A percentile compares a stretch with the other conserved stretches of the same genome.
These are phyloP conservation scores for Orthonychiurus folsomi DNA, from an alignment of 2,888 invertebrate genomes.

Conservation along the genomic window DNA sequence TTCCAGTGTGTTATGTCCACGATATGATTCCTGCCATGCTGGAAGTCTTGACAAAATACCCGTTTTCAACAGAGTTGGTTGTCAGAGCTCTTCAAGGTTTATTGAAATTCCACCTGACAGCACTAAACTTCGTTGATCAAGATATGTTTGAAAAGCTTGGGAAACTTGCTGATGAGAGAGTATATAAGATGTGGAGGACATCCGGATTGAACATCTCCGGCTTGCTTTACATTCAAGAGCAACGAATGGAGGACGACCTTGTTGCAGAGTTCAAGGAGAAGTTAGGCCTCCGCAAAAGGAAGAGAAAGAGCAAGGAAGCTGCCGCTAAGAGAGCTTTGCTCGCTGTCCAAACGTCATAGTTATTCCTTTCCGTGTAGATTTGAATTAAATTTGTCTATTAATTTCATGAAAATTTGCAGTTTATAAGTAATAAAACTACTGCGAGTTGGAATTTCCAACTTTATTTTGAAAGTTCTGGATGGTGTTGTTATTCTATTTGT, in stretches of 20 bases:
- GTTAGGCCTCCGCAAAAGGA: constrained; percentile 55
- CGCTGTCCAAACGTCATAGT: constrained; percentile 40
- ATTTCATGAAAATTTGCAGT: too few species aligned
- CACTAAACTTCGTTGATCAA: constrained; percentile 27
- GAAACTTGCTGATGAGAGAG: constrained; percentile 24
- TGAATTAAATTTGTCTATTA: too few species aligned
- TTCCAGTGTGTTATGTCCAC: constrained; percentile 35
- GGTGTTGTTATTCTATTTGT: too few species aligned
- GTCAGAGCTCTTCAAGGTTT: constrained; percentile 30
- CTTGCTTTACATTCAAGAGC: constrained; percentile 63
- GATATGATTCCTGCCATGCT: constrained; percentile 30
- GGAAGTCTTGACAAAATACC: constrained; percentile 29
- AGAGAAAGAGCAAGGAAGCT: constrained; percentile 54
- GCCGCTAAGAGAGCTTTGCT: constrained; percentile 54
- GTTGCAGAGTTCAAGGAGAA: constrained; percentile 69
- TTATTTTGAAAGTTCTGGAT: too few species aligned
- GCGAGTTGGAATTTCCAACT: too few species aligned
- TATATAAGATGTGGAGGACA: constrained; percentile 55
- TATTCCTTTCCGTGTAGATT: too few species aligned
- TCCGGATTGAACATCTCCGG: constrained; percentile 79
- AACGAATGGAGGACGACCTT: constrained; percentile 64
- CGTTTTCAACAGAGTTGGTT: constrained; percentile 32
- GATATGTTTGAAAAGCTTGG: constrained; percentile 23
- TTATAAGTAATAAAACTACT: too few species aligned
- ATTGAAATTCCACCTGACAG: constrained; percentile 35